These are phyloP conservation scores for Mechanitis messenoides DNA, from an alignment of 2,888 invertebrate genomes.

Conservation along the genomic window DNA sequence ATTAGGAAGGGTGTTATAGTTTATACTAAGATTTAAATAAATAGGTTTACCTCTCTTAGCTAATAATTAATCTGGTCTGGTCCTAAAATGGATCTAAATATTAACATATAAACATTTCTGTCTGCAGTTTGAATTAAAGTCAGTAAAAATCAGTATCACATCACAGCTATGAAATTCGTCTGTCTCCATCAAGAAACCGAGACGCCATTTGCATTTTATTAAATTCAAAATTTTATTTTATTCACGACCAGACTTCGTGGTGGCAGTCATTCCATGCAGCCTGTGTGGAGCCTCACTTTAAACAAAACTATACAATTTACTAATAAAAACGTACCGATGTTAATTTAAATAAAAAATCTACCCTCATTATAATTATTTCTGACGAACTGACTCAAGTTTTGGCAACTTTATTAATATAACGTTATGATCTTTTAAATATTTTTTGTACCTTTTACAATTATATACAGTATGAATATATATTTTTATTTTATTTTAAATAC, in stretches of 20 bases:
- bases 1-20: no score
- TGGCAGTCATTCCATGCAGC: slow-evolving; percentile 29
- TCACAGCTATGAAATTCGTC: slow-evolving; percentile 32
- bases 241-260: slow-evolving; percentile 33
- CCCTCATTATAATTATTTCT: neutral
- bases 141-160: slow-evolving; percentile 1
- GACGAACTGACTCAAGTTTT: no score
- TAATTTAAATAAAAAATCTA: neutral
- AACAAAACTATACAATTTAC: neutral
- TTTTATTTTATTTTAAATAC: no score
- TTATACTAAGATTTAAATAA: no score
- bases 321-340: neutral
- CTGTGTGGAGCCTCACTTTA: slow-evolving; percentile 7
- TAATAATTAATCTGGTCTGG: no score
- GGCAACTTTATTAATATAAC: no score
- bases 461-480: no score
- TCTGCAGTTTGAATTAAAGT: neutral
- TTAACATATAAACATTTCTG: neutral
- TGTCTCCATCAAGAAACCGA: slow-evolving; percentile 40
- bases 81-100: no score
- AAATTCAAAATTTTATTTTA: slow-evolving; percentile 70
- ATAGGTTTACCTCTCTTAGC: no score
- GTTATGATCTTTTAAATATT: no score
- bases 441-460: no score
- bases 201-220: slow-evolving; percentile 72